phyloP scores from a whole-genome alignment of 2,797 vertebrate genomes.

The Spinibarbus caldwelli region DNA sequence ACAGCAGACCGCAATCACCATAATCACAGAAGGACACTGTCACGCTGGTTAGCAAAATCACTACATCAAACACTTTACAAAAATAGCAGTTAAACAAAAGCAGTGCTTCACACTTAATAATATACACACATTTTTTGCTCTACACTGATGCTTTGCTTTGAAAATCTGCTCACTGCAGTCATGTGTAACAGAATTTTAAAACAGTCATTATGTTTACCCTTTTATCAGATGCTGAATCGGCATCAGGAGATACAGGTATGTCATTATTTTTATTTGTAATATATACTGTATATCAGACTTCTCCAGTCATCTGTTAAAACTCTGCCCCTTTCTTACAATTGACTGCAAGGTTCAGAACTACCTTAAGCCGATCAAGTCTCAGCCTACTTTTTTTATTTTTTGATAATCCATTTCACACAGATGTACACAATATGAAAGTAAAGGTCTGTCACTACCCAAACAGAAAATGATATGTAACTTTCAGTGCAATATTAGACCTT shows the following conservation, averaged over 20 bases:
- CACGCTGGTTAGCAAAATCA: background rate
- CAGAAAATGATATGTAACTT: background rate
- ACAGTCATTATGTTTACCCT: background rate
- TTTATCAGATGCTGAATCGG: constrained; percentile 21
- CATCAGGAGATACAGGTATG: constrained; percentile 32
- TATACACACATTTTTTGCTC: background rate
- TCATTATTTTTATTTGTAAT: background rate
- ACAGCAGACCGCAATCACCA: constrained; percentile 89
- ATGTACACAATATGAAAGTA: background rate
- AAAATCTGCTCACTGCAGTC: background rate
- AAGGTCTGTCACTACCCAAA: too few species aligned
- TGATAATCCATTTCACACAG: background rate
- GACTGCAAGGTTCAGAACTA: background rate
- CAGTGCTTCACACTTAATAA: too few species aligned
- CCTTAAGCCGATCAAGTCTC: too few species aligned
- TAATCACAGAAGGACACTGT: constrained; percentile 87
- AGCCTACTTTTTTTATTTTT: background rate
- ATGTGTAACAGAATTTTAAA: background rate
- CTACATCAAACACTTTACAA: background rate
- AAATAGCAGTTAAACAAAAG: background rate
- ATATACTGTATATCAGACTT: background rate
- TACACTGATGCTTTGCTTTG: background rate
- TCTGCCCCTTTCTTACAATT: background rate
- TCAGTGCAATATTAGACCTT: background rate
- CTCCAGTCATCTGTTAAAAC: background rate